Evolutionary conservation across 2,888 invertebrate species (phyloP), one percentile per base, ranked within the genome.

Genomic region (Lingula anatina): DNA sequence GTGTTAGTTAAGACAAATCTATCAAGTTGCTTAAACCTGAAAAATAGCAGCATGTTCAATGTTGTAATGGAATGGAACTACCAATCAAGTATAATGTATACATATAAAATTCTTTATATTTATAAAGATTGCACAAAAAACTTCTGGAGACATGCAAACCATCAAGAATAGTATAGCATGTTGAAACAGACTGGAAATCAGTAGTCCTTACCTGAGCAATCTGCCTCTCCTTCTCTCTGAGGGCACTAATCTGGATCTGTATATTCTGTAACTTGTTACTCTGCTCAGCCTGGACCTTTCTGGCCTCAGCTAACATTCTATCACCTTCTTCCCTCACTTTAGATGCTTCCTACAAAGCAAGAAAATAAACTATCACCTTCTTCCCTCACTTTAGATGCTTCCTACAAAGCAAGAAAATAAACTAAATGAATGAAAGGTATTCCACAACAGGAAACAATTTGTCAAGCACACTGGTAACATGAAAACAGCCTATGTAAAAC

Each of bases 191-290:
- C 40, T 18, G 21, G 40, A 7, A 39, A 39, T 39, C 9, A 7
- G 9, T 39, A 18, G 21, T 15, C 21, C 20, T 18, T 54, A 69
- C 69, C 59, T 70, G 64, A 37, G 71, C 57, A 24, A 69, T 64
- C 51, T 67, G 63, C 38, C 67, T 68, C 52, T 74, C 73, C 55
- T 67, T 71, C 38, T 54, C 51, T 18, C 62, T 60, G 39, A 73
- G 54, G 5, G 56, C 50, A 46, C 64, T 57, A 24, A 65, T 51
- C 47, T 70, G 67, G 7, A 60, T 57, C 51, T 70, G 62, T 38
- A 71, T 58, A 25, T 63, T 64, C 21, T 59, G 53, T 24, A 65
- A 55, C 40, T 68, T 56, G 47, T 64, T 60, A 7, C 52, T 59
- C 35, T 69, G 68, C 37, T 69, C 67, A 25, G 59, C 50, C 49